Base-by-base conservation (phyloP, 2,797 vertebrate genomes). In the Craterocephalus amniculus region DNA sequence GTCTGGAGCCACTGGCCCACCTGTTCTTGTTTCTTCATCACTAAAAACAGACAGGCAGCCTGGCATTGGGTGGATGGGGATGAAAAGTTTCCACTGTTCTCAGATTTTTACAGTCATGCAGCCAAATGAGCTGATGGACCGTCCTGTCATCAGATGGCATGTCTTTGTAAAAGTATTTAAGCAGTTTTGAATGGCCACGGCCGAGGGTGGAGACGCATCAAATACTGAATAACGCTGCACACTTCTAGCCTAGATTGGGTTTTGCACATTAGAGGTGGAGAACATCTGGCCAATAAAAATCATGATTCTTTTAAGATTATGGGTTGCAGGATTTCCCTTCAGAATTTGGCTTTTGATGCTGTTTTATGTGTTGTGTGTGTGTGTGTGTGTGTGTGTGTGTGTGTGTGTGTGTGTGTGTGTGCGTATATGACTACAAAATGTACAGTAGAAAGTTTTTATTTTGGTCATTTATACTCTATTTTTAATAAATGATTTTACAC, bases 11-110 rank as follows among this genome's bases (percentile, higher is more conserved):
- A 81, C 35, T 4, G 54, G 63, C 51, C 86, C 91, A 92, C 91
- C 91, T 93, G 92, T 90, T 90, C 66, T 58, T 72, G 82, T 88
- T 87, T 85, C 86, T 84, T 83, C 82, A 79, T 76, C 78, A 74
- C 82, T 70, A 70, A 36, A 83, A 72, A 69, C 10, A 48, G 67
- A 72, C 70, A n/a, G 38, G 11, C 57, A 52, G 59, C 60, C 67
- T 29, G 70, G 48, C 57, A 29, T 16, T n/a, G 60, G 55, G 67
- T 55, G 32, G 59, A 70, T 13, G 4, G 65, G n/a, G 68, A 69
- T 61, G 40, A 24, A 24, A 76, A 66, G 43, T 73, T 62, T 24
- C 59, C 58, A 8, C 35, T 69, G 72, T 71, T 70, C 9, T 12
- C 3, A 6, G 11, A 45, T 51, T 72, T 55, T 22, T 48, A 48